These are phyloP conservation scores for Corynorhinus townsendii DNA, from an alignment of 2,113 vertebrate species.

Conservation along the genomic window DNA sequence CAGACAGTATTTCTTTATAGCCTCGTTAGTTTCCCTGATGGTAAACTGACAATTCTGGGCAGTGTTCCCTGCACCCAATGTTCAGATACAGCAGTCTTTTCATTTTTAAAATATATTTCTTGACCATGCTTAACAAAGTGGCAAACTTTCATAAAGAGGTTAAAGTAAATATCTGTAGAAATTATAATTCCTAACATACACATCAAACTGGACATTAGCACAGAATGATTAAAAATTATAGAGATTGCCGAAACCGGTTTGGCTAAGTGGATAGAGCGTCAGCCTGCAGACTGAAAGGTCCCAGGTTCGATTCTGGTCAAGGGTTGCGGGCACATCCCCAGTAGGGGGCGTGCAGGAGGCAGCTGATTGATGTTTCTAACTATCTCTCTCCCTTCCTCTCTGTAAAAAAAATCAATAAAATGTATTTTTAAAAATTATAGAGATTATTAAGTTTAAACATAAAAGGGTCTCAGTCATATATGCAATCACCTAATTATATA, in stretches of 20 bases:
- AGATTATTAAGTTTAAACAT: conserved; percentile 33
- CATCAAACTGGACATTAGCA: not conserved
- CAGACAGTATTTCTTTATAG: conserved; percentile 78
- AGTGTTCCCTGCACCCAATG: conserved; percentile 62
- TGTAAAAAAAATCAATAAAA: too few species aligned
- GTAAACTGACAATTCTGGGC: conserved; percentile 71
- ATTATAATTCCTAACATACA: not conserved
- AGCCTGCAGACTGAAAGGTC: too few species aligned
- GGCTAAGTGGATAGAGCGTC: too few species aligned
- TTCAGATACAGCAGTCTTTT: conserved; percentile 56
- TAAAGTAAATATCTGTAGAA: not conserved
- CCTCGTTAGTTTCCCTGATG: conserved; percentile 73
- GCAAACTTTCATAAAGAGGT: conserved; percentile 41
- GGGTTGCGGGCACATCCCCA: too few species aligned
- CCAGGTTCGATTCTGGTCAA: too few species aligned
- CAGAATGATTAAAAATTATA: conserved; percentile 37
- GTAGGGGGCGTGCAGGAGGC: too few species aligned
- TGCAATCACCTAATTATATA: conserved; percentile 16
- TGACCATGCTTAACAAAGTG: conserved; percentile 33
- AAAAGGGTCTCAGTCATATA: not conserved
- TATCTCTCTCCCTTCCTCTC: too few species aligned
- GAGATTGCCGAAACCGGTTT: too few species aligned
- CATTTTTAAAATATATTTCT: conserved; percentile 50
- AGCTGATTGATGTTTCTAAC: too few species aligned
- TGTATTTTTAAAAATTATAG: conserved; percentile 37